A percentile compares a stretch with the other conserved stretches of the same genome.
These are phyloP conservation scores for Bergia sp. DNA, from an alignment of 92 coral and sea anemone species.

Conservation along the genomic window DNA sequence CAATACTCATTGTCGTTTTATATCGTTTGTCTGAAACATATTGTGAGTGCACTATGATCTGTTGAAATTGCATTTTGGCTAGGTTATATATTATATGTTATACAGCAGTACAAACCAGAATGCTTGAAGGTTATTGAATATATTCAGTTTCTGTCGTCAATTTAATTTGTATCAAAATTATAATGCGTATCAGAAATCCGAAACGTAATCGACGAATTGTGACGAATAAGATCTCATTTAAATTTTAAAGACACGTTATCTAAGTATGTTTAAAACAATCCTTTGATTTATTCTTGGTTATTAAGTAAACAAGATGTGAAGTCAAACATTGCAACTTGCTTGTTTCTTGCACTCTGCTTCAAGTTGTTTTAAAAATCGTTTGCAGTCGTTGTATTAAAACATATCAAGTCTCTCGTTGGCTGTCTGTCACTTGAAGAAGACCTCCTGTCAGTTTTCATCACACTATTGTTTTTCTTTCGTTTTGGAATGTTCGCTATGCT, in stretches of 20 bases:
- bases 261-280: background rate
- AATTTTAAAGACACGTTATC: background rate
- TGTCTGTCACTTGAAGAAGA: background rate
- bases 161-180: no score
- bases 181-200: background rate
- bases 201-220: background rate
- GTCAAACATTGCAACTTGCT: background rate
- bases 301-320: no score
- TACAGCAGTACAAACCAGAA: background rate
- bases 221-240: background rate
- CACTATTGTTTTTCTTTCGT: conserved; percentile 20
- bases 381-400: background rate
- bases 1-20: background rate
- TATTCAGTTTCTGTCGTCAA: background rate
- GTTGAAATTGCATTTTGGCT: background rate
- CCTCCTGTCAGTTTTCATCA: background rate
- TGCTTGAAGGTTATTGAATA: background rate
- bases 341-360: no score
- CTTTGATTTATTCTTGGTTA: background rate
- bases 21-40: background rate
- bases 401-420: background rate
- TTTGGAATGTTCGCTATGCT: conserved; percentile 5
- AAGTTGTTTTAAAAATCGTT: background rate
- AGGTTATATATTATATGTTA: background rate
- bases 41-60: background rate